Percentiles rank a stretch among this genome's conserved stretches.
Conservation (phyloP, 2,888 invertebrate species). For the Copidosoma aretas region DNA sequence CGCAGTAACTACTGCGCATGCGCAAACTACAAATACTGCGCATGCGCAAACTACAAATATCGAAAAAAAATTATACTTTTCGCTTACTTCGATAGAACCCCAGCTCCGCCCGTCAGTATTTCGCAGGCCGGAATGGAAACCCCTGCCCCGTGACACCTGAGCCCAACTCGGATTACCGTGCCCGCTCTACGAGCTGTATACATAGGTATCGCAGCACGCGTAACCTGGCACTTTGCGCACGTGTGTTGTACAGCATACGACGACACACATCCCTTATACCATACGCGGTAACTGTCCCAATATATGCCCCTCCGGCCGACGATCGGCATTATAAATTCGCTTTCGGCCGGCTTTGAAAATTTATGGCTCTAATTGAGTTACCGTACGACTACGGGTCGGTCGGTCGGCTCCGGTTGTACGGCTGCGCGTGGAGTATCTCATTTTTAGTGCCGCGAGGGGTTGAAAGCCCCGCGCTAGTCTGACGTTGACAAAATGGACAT, state of each 20-base stretch:
- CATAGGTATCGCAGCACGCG: neutral
- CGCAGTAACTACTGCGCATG: too few relatives aligned
- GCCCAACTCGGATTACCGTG: slow-evolving; percentile 36
- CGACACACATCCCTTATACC: neutral
- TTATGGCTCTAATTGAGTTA: slow-evolving; percentile 32
- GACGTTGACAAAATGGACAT: slow-evolving; percentile 17
- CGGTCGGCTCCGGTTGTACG: neutral
- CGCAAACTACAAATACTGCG: too few relatives aligned
- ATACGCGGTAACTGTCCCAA: neutral
- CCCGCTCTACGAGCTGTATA: neutral
- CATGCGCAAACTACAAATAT: too few relatives aligned
- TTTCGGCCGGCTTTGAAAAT: slow-evolving; percentile 20
- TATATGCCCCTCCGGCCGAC: neutral
- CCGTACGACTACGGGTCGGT: neutral
- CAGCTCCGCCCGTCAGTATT: too few relatives aligned
- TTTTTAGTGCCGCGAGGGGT: neutral
- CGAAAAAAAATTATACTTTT: too few relatives aligned
- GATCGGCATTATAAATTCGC: slow-evolving; percentile 25
- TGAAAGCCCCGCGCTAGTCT: neutral
- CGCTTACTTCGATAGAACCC: too few relatives aligned
- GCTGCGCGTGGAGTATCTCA: neutral
- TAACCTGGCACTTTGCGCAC: slow-evolving; percentile 25
- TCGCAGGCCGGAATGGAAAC: too few relatives aligned
- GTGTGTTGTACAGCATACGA: slow-evolving; percentile 1
- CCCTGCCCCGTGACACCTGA: slow-evolving; percentile 30